Evolutionary conservation across 2,113 vertebrate genomes (phyloP).

Genomic region (Oncorhynchus nerka): DNA sequence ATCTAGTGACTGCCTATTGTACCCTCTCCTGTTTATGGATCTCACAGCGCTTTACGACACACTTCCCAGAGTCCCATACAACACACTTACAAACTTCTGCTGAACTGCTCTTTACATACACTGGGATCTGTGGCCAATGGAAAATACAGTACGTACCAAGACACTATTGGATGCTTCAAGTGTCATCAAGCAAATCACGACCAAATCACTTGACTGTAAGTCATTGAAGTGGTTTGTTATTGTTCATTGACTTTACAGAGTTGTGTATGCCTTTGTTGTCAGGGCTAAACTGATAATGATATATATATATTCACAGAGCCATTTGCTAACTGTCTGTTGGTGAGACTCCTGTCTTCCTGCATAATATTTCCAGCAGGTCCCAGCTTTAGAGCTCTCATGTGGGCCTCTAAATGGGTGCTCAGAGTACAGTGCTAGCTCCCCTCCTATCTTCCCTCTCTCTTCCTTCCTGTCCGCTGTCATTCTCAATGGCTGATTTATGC

Average conservation of each 20-base stretch:
- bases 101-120: no score
- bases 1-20: conserved; percentile 54
- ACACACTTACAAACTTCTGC: no score
- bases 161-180: not conserved
- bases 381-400: conserved; percentile 83
- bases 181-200: not conserved
- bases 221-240: not conserved
- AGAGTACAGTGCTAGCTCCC: conserved; percentile 74
- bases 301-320: conserved; percentile 73
- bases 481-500: conserved; percentile 85
- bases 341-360: conserved; percentile 67
- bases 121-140: not conserved
- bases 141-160: not conserved
- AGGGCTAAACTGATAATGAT: conserved; percentile 34
- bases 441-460: conserved; percentile 72
- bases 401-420: conserved; percentile 84
- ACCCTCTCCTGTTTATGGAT: conserved; percentile 67
- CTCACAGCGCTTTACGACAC: conserved; percentile 69
- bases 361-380: conserved; percentile 82
- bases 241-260: not conserved
- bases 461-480: conserved; percentile 81
- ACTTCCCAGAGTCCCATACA: conserved; percentile 67
- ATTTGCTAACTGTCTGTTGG: conserved; percentile 67
- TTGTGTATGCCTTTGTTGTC: no score
- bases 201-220: not conserved